Evolutionary conservation across 2,113 vertebrate species (phyloP).

Genomic region (Percopsis transmontana): DNA sequence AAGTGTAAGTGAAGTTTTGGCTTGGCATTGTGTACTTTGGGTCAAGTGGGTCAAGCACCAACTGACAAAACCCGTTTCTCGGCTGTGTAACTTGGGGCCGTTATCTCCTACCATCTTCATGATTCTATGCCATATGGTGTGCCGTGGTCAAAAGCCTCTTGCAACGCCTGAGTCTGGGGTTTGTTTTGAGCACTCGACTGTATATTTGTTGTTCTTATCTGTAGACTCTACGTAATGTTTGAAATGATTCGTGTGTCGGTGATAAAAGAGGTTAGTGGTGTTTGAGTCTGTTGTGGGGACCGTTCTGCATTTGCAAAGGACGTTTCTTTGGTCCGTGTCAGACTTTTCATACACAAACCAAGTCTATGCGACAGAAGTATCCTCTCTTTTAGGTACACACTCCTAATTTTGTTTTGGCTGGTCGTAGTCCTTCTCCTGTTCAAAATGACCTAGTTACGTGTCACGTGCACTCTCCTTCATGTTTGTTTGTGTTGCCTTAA

Average conservation of each 20-base stretch:
- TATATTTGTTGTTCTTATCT: not conserved
- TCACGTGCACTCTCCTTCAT: not conserved
- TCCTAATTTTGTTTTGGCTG: not conserved
- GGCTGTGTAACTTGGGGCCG: not conserved
- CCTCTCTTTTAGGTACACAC: constrained; percentile 6
- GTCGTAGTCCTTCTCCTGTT: too few species aligned
- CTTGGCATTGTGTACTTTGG: too few species aligned
- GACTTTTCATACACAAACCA: constrained; percentile 11
- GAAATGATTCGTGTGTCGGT: not conserved
- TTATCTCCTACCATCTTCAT: not conserved
- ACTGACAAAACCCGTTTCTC: not conserved
- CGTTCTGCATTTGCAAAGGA: constrained; percentile 5
- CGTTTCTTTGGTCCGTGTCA: constrained; percentile 11
- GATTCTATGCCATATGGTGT: not conserved
- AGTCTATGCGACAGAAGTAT: constrained; percentile 1
- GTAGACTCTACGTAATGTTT: not conserved
- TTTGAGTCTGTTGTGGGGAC: constrained; percentile 9
- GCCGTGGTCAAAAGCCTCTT: not conserved
- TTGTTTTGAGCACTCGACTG: not conserved
- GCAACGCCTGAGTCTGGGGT: not conserved
- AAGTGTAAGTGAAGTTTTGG: too few species aligned
- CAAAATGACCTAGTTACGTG: too few species aligned
- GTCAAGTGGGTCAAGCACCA: too few species aligned
- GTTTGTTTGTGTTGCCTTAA: too few species aligned
- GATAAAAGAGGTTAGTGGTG: constrained; percentile 2